Conservation (phyloP, 92 coral and sea anemone genomes). For the Zoanthus gigantus region DNA sequence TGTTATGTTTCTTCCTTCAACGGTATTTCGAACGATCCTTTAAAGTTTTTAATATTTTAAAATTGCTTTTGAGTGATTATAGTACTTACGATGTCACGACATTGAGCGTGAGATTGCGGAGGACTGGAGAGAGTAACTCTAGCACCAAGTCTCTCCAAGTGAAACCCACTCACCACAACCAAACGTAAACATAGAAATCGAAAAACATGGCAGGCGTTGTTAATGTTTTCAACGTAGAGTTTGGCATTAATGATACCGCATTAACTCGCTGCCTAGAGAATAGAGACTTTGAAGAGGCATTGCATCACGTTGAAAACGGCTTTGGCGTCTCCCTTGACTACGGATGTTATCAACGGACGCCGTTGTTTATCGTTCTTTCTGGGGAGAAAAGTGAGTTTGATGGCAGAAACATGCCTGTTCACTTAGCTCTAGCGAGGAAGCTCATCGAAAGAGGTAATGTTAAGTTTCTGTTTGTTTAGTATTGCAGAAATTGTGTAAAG, state of each 20-base stretch:
- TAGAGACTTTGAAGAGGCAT: conserved; percentile 77
- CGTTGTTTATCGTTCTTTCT: conserved; percentile 83
- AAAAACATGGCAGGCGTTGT: conserved; percentile 76
- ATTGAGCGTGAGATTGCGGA: background rate
- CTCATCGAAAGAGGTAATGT: conserved; percentile 81
- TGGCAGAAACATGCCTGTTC: conserved; percentile 82
- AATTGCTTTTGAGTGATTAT: no score
- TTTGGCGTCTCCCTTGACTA: conserved; percentile 84
- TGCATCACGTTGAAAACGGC: conserved; percentile 74
- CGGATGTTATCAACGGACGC: conserved; percentile 84
- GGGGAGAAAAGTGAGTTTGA: conserved; percentile 77
- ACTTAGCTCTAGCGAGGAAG: conserved; percentile 78
- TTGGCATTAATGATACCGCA: conserved; percentile 86
- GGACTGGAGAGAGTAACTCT: background rate
- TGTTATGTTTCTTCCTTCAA: no score
- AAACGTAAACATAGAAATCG: conserved; percentile 1
- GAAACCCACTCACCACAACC: background rate
- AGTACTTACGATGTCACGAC: background rate
- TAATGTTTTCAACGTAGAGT: conserved; percentile 77
- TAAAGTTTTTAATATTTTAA: no score
- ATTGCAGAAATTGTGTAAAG: no score
- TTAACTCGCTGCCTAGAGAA: conserved; percentile 80
- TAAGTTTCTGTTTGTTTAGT: background rate
- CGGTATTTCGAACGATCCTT: no score
- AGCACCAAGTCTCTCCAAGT: background rate